Evolutionary conservation across 2,797 vertebrate species (phyloP), one percentile per base, ranked within the genome.

Genomic region (Enteromius anoplus): DNA sequence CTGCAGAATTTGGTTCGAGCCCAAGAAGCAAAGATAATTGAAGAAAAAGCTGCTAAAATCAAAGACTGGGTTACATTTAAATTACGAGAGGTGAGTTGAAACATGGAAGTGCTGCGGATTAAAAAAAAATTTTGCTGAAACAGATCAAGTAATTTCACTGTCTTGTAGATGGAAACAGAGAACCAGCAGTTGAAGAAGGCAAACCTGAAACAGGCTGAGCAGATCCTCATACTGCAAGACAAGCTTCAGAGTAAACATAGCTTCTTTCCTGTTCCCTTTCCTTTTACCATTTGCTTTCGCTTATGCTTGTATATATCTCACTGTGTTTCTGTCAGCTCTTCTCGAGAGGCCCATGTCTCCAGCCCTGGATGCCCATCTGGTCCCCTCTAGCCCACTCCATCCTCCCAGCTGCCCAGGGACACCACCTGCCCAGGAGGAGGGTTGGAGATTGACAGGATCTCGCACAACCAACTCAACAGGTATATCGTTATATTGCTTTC

Each of bases 41-140:
- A 98, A 91, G 97, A 98, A 89, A 99, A 99, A 91, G 96, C 97
- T 66, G 96, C 96, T 60, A 98, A 97, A 94, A 98, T 99, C 92
- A 99, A 98, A 93, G 97, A 97, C 87, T 98, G 97, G 97, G 97
- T 98, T 90, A 97, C 96, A 0, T 89, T 96, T 58, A 99, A 97
- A 89, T 92, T 99, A 62, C 91, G 91, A 91, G 97, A 98, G 96
- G 97, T 98, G 90, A 94, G 93, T 81, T 78, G 65, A 66, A 79
- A 68, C 4, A 1, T 40, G 15, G 9, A 75, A 40, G 58, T 37
- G 4, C 29, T 26, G 8, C 69, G 70, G 5, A 11, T 75, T 1
- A 45, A 9, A 60, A 55, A 80, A 55, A 55, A 0, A 23, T 66
- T 62, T 60, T 77, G 14, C 17, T 68, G 49, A 75, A 64, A 62